Conservation (phyloP, 1,140 invertebrate genomes). For the Procambarus virginalis region DNA sequence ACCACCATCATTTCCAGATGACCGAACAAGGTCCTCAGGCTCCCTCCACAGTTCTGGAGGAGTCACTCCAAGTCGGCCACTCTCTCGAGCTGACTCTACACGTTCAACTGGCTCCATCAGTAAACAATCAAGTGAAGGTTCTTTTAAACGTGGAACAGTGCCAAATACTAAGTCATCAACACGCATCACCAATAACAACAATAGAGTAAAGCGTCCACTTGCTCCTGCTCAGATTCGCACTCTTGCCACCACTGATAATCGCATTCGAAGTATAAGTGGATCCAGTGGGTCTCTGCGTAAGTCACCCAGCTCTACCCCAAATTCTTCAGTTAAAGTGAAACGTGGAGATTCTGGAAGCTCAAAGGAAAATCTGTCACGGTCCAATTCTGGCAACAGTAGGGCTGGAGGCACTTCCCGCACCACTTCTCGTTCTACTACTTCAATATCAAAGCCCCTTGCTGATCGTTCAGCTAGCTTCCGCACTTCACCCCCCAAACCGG, state of each 20-base stretch:
- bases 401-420: conserved; percentile 18
- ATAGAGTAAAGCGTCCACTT: conserved; percentile 49
- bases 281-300: conserved; percentile 9
- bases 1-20: conserved; percentile 53
- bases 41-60: conserved; percentile 67
- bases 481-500: conserved; percentile 35
- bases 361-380: conserved; percentile 67
- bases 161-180: conserved; percentile 15
- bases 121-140: conserved; percentile 69
- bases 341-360: conserved; percentile 68
- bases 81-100: conserved; percentile 64
- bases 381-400: conserved; percentile 67
- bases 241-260: conserved; percentile 36
- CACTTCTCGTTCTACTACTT: conserved; percentile 22
- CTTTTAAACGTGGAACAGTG: conserved; percentile 27
- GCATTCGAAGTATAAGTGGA: conserved; percentile 31
- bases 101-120: conserved; percentile 67
- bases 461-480: conserved; percentile 42
- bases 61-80: conserved; percentile 51
- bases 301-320: conserved; percentile 7
- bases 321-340: conserved; percentile 56
- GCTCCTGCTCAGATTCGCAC: conserved; percentile 61
- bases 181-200: conserved; percentile 17
- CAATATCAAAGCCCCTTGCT: conserved; percentile 26
- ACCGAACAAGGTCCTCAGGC: conserved; percentile 47